phyloP scores from a whole-genome alignment of 2,888 invertebrate genomes.

The Thecophora atra region DNA sequence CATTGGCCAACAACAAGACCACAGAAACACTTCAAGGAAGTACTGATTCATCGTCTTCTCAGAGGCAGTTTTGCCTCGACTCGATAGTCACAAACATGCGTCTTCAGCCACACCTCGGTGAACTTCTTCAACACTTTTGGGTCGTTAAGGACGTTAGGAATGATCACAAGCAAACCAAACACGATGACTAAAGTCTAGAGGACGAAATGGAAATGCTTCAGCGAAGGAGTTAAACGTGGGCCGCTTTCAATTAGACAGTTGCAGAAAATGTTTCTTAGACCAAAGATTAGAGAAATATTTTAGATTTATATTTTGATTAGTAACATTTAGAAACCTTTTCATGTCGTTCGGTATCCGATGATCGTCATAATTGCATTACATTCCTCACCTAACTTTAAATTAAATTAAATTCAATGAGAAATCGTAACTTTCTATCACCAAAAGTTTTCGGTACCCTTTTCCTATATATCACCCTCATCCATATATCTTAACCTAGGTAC shows the following conservation, averaged over 20 bases:
- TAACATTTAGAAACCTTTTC: no score
- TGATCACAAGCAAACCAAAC: not conserved
- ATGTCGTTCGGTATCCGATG: no score
- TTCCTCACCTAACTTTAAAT: no score
- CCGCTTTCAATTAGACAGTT: no score
- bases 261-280: no score
- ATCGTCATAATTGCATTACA: no score
- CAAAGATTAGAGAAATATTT: no score
- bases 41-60: conserved; percentile 24
- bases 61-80: not conserved
- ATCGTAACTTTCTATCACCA: conserved; percentile 33
- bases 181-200: not conserved
- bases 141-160: not conserved
- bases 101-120: not conserved
- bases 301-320: no score
- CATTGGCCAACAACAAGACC: not conserved
- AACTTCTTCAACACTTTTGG: not conserved
- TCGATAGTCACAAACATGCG: conserved; percentile 10
- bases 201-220: not conserved
- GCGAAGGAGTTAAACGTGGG: no score
- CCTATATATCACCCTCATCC: no score
- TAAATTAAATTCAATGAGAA: no score
- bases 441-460: conserved; percentile 12
- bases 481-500: no score
- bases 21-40: not conserved